Conservation (phyloP, 2,888 invertebrate species). For the Subacronicta megacephala region DNA sequence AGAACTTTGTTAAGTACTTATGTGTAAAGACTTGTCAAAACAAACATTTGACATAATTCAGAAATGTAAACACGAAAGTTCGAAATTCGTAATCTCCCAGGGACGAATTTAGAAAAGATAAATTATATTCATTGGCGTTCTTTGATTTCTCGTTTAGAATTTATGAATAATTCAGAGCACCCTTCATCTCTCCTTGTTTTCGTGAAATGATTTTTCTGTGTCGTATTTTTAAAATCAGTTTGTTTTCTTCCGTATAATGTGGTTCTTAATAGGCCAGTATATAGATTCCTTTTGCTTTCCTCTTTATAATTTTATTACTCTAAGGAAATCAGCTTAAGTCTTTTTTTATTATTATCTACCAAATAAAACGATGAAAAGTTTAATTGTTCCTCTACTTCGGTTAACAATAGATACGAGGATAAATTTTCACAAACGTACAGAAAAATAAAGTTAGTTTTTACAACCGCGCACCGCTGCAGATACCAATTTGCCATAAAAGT, state of each 20-base stretch:
- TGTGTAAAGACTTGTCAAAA: neutral
- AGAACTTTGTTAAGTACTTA: constrained; percentile 1
- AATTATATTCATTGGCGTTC: constrained; percentile 59
- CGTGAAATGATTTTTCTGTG: constrained; percentile 25
- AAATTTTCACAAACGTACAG: constrained; percentile 46
- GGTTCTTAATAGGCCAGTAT: constrained; percentile 5
- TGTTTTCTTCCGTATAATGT: constrained; percentile 9
- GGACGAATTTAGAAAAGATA: constrained; percentile 32
- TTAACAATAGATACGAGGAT: constrained; percentile 39
- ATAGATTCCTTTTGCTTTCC: neutral
- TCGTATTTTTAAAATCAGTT: constrained; percentile 17
- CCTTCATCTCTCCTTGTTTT: constrained; percentile 50
- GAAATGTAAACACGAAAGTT: constrained; percentile 31
- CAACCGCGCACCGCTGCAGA: constrained; percentile 43
- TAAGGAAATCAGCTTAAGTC: too few species aligned
- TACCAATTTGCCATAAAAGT: constrained; percentile 55
- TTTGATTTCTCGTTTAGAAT: constrained; percentile 62
- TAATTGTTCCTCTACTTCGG: constrained; percentile 36
- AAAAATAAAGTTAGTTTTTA: constrained; percentile 51
- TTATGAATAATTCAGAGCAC: constrained; percentile 61
- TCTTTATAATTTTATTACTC: neutral
- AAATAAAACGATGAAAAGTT: constrained; percentile 28
- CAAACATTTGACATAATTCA: constrained; percentile 7
- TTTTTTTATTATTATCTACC: neutral
- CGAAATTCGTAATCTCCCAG: constrained; percentile 9